Evolutionary conservation across 2,888 invertebrate genomes (phyloP).

Genomic region (Folsomia candida): DNA sequence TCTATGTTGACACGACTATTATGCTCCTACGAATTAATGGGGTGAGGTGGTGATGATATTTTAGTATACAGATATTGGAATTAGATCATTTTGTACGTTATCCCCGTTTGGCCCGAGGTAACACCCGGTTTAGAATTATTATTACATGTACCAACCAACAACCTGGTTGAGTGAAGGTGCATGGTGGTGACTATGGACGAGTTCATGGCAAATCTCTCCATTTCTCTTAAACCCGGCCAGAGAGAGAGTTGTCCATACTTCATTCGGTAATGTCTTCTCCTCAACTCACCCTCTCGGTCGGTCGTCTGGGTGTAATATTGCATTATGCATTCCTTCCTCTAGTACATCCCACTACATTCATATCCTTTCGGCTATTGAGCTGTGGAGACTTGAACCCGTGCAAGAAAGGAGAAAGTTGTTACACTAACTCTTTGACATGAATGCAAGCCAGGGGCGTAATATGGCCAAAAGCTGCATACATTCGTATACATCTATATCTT

Average conservation of each 20-base stretch:
- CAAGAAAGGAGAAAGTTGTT: background rate
- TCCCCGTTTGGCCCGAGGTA: background rate
- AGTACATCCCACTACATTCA: slow-evolving; percentile 5
- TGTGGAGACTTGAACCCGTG: background rate
- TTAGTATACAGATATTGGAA: background rate
- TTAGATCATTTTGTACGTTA: background rate
- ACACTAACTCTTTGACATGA: background rate
- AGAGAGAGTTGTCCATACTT: background rate
- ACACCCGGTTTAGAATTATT: background rate
- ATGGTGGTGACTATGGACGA: background rate
- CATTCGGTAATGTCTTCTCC: background rate
- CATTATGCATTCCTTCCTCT: background rate
- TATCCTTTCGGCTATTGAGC: slow-evolving; percentile 6
- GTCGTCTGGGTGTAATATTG: no score
- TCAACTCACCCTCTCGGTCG: no score
- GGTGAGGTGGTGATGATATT: background rate
- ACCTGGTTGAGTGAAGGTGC: no score
- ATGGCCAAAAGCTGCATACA: no score
- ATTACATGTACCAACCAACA: background rate
- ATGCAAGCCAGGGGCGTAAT: background rate
- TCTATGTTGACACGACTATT: no score
- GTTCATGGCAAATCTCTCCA: background rate
- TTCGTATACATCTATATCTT: no score
- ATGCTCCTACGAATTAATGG: background rate
- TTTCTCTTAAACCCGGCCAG: no score